phyloP scores from a whole-genome alignment of 2,113 vertebrate genomes.

The Protobothrops mucrosquamatus region DNA sequence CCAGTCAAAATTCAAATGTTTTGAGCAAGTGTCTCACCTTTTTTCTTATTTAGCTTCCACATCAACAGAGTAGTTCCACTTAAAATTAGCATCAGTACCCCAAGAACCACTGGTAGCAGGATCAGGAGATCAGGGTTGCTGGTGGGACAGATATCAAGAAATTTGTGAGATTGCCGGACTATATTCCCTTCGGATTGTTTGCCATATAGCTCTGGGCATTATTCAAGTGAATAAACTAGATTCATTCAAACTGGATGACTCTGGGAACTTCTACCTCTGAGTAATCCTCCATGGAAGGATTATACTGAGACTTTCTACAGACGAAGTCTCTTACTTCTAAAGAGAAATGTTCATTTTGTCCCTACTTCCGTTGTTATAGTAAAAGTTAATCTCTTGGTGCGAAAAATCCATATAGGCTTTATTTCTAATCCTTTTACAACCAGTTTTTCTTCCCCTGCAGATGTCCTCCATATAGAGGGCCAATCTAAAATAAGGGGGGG shows the following conservation, averaged over 20 bases:
- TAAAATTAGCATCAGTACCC: neutral
- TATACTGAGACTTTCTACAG: neutral
- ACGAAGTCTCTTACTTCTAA: neutral
- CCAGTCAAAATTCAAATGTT: neutral
- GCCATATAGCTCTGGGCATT: neutral
- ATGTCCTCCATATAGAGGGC: neutral
- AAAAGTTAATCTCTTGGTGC: neutral
- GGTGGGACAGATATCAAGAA: neutral
- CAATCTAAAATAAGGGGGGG: neutral
- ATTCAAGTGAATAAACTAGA: neutral
- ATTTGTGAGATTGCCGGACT: neutral
- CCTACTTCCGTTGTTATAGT: neutral
- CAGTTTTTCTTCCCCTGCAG: neutral
- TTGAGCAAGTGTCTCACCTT: neutral
- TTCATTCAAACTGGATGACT: neutral
- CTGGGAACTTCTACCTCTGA: neutral
- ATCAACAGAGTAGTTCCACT: neutral
- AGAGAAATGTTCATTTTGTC: neutral
- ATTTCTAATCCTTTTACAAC: neutral
- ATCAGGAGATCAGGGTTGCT: fast-evolving
- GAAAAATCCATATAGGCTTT: neutral
- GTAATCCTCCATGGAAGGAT: neutral
- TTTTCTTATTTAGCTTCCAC: neutral
- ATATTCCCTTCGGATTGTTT: neutral
- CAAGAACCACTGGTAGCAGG: neutral